phyloP scores from a whole-genome alignment of 1,140 invertebrate genomes.

The Habropoda laboriosa region DNA sequence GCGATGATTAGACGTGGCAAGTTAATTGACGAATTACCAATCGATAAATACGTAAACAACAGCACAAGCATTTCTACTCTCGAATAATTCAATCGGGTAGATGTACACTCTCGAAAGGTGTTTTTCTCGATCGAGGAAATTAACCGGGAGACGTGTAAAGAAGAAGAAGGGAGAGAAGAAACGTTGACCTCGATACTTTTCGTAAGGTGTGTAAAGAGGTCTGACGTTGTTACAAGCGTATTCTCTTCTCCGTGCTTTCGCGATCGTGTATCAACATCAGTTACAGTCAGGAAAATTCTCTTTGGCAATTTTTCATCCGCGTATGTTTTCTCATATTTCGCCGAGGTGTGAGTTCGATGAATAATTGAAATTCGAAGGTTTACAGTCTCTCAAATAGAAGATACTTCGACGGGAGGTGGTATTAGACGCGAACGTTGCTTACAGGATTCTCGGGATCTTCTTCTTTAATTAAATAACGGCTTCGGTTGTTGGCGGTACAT shows the following conservation, averaged over 20 bases:
- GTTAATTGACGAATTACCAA: background rate
- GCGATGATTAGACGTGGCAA: background rate
- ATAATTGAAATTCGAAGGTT: too few species aligned
- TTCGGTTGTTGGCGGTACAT: too few species aligned
- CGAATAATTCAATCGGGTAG: too few species aligned
- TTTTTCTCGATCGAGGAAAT: background rate
- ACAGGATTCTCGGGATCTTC: background rate
- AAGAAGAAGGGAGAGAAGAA: too few species aligned
- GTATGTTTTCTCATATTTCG: background rate
- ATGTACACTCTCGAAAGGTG: background rate
- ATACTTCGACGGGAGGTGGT: too few species aligned
- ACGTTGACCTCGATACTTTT: slow-evolving; percentile 33
- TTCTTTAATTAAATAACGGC: slow-evolving; percentile 18
- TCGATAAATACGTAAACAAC: too few species aligned
- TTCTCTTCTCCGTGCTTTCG: slow-evolving; percentile 14
- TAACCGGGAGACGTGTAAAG: background rate
- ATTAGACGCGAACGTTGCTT: too few species aligned
- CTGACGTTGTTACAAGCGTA: slow-evolving; percentile 52
- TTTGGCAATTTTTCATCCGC: slow-evolving; percentile 56
- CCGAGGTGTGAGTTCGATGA: background rate
- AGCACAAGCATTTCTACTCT: too few species aligned
- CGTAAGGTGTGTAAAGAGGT: slow-evolving; percentile 31
- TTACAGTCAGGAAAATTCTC: slow-evolving; percentile 60
- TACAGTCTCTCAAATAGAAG: too few species aligned
- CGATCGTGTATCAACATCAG: slow-evolving; percentile 62